Percentiles rank a stretch among this genome's conserved stretches.
phyloP scores from a whole-genome alignment of 1,140 invertebrate genomes.

The Ericerus pela region DNA sequence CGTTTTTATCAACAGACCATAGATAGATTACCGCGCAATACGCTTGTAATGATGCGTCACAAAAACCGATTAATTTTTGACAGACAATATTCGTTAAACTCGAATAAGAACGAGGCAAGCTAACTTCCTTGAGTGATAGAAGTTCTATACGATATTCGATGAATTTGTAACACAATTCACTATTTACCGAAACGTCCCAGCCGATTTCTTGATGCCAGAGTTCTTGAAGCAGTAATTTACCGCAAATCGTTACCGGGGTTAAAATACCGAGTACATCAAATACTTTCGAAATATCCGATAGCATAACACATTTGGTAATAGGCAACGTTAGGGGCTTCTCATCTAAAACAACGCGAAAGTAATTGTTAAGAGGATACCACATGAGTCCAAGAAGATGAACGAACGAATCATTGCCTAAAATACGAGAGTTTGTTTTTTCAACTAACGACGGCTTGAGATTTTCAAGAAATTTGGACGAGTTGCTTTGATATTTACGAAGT shows the following conservation, averaged over 20 bases:
- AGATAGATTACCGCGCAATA: conserved; percentile 16
- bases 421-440: not conserved
- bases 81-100: not conserved
- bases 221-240: conserved; percentile 26
- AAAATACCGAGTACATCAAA: conserved; percentile 26
- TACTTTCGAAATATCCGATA: conserved; percentile 20
- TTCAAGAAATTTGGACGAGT: not conserved
- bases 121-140: not conserved
- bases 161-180: conserved; percentile 11
- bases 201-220: conserved; percentile 19
- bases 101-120: not conserved
- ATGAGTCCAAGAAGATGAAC: not conserved
- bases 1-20: not conserved
- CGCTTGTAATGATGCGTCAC: conserved; percentile 13
- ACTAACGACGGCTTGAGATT: not conserved
- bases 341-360: not conserved
- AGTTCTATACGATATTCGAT: not conserved
- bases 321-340: not conserved
- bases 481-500: not conserved
- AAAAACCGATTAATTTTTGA: conserved; percentile 13
- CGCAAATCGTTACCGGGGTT: conserved; percentile 22
- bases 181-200: conserved; percentile 23
- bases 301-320: conserved; percentile 15
- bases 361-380: not conserved
- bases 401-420: not conserved